Evolutionary conservation across 2,113 vertebrate genomes (phyloP), one percentile per base, ranked within the genome.

Genomic region (Hippocampus mohnikei): DNA sequence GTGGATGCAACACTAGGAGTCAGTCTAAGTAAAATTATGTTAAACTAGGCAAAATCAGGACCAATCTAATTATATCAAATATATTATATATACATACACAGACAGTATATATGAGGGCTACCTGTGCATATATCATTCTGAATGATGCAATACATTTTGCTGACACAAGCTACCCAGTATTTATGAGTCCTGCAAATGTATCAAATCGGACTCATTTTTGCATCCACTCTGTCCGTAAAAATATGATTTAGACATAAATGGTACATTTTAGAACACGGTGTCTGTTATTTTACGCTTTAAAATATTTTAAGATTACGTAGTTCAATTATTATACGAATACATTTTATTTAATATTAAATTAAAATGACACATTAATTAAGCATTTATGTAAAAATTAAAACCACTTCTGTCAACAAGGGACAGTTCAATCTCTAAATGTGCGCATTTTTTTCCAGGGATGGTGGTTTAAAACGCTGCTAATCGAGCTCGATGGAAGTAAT

Each of bases 111-210:
- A 74, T 2, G 41, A 55, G 15, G 33, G 42, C 64, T 27, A 48
- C 56, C 33, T n/a, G 12, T 6, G 63, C 13, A 25, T 15, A 65
- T 9, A 16, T 21, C 3, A 41, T 62, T 13, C n/a, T 23, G 20
- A 74, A 69, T 75, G 64, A 81, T 82, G 71, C 65, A 82, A 79
- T 70, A 71, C 27, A 48, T 62, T 74, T 59, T 67, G 23, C 20
- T 52, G 2, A 18, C 9, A 64, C 48, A 48, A 29, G 33, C 53
- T 52, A 40, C 41, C 16, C n/a, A n/a, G 5, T 12, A 46, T 63
- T 41, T 50, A 7, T 64, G 15, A 7, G 12, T 7, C n/a, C 40
- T 18, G 33, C 11, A 52, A 4, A 58, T 48, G 27, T 66, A 1
- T 41, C 10, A 63, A 63, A 3, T 67, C 46, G 53, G 62, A 16